phyloP scores from a whole-genome alignment of 92 coral and sea anemone genomes.

The Porites lobata region DNA sequence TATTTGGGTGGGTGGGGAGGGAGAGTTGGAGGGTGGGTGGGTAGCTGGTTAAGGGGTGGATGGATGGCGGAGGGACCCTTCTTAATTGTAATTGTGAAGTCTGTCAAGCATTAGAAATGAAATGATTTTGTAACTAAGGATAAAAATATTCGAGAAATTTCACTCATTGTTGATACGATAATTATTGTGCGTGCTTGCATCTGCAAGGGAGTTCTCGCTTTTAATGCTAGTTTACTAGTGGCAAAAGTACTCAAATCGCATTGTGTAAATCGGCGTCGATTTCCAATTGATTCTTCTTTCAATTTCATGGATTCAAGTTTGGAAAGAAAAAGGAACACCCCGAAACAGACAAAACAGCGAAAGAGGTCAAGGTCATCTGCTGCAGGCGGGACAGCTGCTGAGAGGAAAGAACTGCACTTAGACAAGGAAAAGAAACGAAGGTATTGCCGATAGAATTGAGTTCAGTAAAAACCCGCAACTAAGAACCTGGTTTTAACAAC shows the following conservation, averaged over 20 bases:
- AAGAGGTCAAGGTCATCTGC: constrained; percentile 8
- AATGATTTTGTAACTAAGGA: too few species aligned
- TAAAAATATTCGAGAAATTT: too few species aligned
- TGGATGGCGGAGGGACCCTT: not conserved
- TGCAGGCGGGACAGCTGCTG: constrained; percentile 10
- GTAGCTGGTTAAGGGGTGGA: too few species aligned
- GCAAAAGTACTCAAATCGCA: not conserved
- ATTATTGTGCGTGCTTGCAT: too few species aligned
- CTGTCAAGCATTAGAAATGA: too few species aligned
- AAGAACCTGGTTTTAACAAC: too few species aligned
- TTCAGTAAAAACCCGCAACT: too few species aligned
- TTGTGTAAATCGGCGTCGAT: not conserved
- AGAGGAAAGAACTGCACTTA: constrained; percentile 38
- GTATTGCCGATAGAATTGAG: not conserved
- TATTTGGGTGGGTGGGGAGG: too few species aligned
- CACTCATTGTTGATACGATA: too few species aligned
- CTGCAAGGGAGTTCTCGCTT: too few species aligned
- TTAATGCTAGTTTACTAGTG: not conserved
- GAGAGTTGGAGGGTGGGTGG: too few species aligned
- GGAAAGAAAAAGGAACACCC: not conserved
- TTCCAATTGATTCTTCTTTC: not conserved
- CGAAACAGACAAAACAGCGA: not conserved
- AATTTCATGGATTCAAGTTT: constrained; percentile 5
- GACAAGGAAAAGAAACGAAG: constrained; percentile 48
- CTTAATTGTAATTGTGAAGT: not conserved